Percentiles rank a stretch among this genome's conserved stretches.
Evolutionary conservation across 2,888 invertebrate genomes (phyloP).

Genomic region (Drosophila pseudotakahashii): DNA sequence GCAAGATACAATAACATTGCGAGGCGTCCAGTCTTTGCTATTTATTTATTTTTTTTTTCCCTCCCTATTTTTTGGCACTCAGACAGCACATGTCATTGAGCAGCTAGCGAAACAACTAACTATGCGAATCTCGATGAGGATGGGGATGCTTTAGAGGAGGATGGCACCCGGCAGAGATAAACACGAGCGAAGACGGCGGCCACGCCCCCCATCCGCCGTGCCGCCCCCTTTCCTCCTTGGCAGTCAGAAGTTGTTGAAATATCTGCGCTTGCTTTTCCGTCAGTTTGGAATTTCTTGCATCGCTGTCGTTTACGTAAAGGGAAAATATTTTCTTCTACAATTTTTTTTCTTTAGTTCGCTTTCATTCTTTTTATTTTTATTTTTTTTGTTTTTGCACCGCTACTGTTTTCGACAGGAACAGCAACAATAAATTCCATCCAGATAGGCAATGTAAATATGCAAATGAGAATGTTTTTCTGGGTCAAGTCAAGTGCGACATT

Average conservation of each 20-base stretch:
- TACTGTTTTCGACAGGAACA: slow-evolving; percentile 8
- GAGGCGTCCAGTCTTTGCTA: slow-evolving; percentile 54
- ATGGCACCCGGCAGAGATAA: slow-evolving; percentile 49
- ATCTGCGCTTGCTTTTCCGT: slow-evolving; percentile 73
- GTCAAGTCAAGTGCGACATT: slow-evolving; percentile 59
- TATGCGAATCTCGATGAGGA: slow-evolving; percentile 30
- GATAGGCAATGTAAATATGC: slow-evolving; percentile 60
- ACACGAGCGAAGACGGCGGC: slow-evolving; percentile 25
- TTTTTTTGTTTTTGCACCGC: not conserved
- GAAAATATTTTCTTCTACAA: slow-evolving; percentile 59
- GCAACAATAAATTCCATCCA: slow-evolving; percentile 29
- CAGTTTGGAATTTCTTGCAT: slow-evolving; percentile 75
- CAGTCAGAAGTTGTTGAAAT: slow-evolving; percentile 67
- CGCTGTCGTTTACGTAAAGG: slow-evolving; percentile 62
- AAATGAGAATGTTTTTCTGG: slow-evolving; percentile 64
- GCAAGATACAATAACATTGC: slow-evolving; percentile 61
- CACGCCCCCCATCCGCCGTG: slow-evolving; percentile 3
- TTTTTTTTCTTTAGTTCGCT: slow-evolving; percentile 22
- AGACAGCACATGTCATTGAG: slow-evolving; percentile 71
- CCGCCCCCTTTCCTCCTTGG: slow-evolving; percentile 1
- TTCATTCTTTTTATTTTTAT: slow-evolving; percentile 3
- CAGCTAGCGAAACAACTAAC: slow-evolving; percentile 68
- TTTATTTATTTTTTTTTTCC: slow-evolving; percentile 2
- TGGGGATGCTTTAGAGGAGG: not conserved
- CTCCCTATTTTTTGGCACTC: slow-evolving; percentile 59